Percentiles rank a stretch among this genome's conserved stretches.
Evolutionary conservation across 1,140 invertebrate species (phyloP).

Genomic region (Oncopeltus fasciatus): DNA sequence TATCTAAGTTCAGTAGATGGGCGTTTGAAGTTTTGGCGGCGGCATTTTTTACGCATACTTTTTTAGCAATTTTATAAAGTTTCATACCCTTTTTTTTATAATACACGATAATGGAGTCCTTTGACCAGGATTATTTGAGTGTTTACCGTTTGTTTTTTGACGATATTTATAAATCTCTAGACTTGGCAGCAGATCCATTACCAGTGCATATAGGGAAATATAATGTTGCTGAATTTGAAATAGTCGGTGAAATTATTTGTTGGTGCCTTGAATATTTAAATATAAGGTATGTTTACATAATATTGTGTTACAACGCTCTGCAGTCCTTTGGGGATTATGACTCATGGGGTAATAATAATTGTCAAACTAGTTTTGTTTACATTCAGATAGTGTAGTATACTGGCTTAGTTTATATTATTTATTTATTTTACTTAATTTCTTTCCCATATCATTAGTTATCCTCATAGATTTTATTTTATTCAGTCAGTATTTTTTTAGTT

Average conservation of each 20-base stretch:
- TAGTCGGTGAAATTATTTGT: slow-evolving; percentile 1
- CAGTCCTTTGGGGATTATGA: neutral
- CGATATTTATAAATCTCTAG: neutral
- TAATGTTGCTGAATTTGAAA: slow-evolving; percentile 8
- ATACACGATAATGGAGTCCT: neutral
- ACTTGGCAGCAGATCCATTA: neutral
- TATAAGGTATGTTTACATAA: neutral
- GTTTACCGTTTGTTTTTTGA: neutral
- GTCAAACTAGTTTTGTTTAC: neutral
- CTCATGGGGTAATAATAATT: slow-evolving; percentile 2
- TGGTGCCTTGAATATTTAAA: slow-evolving; percentile 12
- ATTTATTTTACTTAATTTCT: too few species aligned
- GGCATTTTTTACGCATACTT: too few species aligned
- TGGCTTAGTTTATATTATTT: too few species aligned
- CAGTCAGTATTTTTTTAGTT: too few species aligned
- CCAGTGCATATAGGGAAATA: slow-evolving; percentile 3
- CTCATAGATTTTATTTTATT: too few species aligned
- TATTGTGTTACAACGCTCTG: neutral
- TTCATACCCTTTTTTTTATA: neutral
- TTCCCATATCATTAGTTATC: too few species aligned
- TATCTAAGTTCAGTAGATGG: too few species aligned
- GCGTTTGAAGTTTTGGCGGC: too few species aligned
- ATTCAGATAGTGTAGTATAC: neutral
- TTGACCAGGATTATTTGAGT: slow-evolving; percentile 2
- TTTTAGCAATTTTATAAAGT: neutral